Evolutionary conservation across 2,888 invertebrate species (phyloP).

Genomic region (Chouioia cunea): DNA sequence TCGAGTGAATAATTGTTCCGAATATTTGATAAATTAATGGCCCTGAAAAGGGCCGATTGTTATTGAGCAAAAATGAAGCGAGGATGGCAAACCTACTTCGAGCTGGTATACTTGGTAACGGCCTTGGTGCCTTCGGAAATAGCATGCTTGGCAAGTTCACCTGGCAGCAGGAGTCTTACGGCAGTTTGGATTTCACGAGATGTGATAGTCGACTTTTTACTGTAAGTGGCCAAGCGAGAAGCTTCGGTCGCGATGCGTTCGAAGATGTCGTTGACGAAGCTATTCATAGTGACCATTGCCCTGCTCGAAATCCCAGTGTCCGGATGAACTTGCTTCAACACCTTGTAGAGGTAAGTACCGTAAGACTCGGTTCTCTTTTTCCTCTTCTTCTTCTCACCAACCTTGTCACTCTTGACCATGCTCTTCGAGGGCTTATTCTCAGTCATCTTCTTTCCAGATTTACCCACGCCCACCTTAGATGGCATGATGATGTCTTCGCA

Average conservation of each 20-base stretch:
- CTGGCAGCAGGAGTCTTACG: too few relatives aligned
- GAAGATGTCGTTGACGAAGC: slow-evolving; percentile 58
- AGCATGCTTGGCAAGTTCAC: too few relatives aligned
- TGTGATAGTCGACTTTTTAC: slow-evolving; percentile 74
- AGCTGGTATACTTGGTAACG: slow-evolving; percentile 42
- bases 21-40: too few relatives aligned
- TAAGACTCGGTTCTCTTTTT: slow-evolving; percentile 67
- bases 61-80: too few relatives aligned
- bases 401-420: slow-evolving; percentile 63
- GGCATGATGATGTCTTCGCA: too few relatives aligned
- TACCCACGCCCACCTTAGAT: too few relatives aligned
- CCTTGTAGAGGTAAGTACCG: slow-evolving; percentile 71
- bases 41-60: too few relatives aligned
- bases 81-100: slow-evolving; percentile 33
- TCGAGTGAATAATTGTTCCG: too few relatives aligned
- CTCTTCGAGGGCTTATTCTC: too few relatives aligned
- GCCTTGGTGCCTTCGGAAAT: too few relatives aligned
- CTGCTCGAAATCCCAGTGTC: slow-evolving; percentile 70
- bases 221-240: slow-evolving; percentile 53
- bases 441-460: too few relatives aligned
- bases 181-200: too few relatives aligned
- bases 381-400: slow-evolving; percentile 59
- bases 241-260: slow-evolving; percentile 60
- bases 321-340: slow-evolving; percentile 71
- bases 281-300: slow-evolving; percentile 54